Evolutionary conservation across 2,113 vertebrate genomes (phyloP).

Genomic region (Lepus timidus): DNA sequence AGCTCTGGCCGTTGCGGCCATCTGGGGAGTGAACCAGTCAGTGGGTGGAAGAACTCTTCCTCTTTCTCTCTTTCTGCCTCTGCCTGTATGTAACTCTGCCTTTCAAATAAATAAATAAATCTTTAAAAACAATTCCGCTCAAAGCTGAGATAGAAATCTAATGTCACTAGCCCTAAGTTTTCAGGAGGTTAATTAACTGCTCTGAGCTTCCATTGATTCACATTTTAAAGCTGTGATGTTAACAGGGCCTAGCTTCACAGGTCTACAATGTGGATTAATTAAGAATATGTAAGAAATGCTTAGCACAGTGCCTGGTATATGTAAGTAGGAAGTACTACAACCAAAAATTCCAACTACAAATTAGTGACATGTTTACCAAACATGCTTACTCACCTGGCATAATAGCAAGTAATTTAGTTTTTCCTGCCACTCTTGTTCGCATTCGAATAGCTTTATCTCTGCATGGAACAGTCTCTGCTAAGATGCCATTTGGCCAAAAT

Average conservation of each 20-base stretch:
- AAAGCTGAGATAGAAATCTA: background rate
- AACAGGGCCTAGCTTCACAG: background rate
- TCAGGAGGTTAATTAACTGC: background rate
- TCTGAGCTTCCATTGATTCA: background rate
- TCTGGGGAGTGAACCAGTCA: no score
- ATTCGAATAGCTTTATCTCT: constrained; percentile 97
- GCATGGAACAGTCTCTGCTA: constrained; percentile 94
- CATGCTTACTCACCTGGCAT: constrained; percentile 94
- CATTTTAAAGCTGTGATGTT: background rate
- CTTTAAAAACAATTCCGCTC: background rate
- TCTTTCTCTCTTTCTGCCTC: no score
- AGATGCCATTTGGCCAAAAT: constrained; percentile 98
- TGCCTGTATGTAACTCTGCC: no score
- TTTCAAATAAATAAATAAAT: no score
- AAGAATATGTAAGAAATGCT: background rate
- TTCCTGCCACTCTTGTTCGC: constrained; percentile 97
- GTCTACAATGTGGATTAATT: background rate
- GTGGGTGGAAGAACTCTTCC: no score
- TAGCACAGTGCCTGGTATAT: background rate
- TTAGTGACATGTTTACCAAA: constrained; percentile 35
- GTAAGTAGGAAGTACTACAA: background rate
- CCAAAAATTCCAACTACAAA: constrained; percentile 53
- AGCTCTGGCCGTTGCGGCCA: no score
- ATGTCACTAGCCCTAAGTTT: background rate
- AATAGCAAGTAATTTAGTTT: constrained; percentile 96